Evolutionary conservation across 2,113 vertebrate species (phyloP), one percentile per base, ranked within the genome.

Genomic region (Poeciliopsis prolifica): DNA sequence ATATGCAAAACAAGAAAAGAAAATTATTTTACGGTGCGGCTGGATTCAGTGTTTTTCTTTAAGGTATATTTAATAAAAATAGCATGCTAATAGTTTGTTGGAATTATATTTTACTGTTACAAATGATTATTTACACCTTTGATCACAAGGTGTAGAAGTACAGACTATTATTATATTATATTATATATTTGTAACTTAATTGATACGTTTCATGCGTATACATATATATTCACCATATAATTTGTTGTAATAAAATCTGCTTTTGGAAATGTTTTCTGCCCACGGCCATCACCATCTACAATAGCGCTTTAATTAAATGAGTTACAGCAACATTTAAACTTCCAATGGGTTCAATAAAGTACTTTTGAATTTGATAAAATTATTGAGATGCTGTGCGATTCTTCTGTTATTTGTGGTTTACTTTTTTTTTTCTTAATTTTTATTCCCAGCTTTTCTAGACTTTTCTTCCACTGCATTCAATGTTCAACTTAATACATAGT

Each of bases 401-500:
- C 51, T 54, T 24, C 22, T n/a, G 8, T 22, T 54, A 54, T n/a
- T 22, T 24, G 51, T n/a, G 22, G 29, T 29, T 2, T 29, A 2
- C 3, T 29, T 29, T 54, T 14, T 62, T 29, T 6, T 17, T 7
- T 6, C 1, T 30, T 24, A 31, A 15, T 33, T 54, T 54, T 8
- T 22, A 7, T 54, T 2, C 7, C 17, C 24, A n/a, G 24, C 2
- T 58, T 10, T 58, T n/a, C 51, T n/a, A n/a, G 22, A 58, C 48
- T 58, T 24, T 58, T 58, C 10, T 9, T 58, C 24, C 51, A 58
- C 54, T 10, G 62, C 40, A 61, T 26, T 61, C 72, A 68, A 62
- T 69, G 76, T 26, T 71, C 62, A 24, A 30, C 35, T 42, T 58
- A 80, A 82, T 60, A 67, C 76, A 68, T 22, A 4, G 63, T 70